Evolutionary conservation across 1,140 invertebrate genomes (phyloP).

Genomic region (Mylabris phalerata): DNA sequence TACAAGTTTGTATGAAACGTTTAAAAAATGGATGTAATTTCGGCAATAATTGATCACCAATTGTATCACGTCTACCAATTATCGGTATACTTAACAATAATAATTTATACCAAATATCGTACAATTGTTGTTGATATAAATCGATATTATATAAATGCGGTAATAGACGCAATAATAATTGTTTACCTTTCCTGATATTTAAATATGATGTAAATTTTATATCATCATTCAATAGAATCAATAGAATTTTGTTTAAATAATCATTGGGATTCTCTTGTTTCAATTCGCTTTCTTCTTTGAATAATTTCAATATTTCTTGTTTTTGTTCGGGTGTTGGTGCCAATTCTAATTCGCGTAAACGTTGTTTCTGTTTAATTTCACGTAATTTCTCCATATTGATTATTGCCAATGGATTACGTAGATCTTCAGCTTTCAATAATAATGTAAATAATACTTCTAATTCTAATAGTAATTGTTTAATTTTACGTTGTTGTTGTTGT

Average conservation of each 20-base stretch:
- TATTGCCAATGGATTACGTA: constrained; percentile 63
- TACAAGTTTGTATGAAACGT: constrained; percentile 33
- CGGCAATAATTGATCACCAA: constrained; percentile 38
- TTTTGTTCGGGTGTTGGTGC: constrained; percentile 50
- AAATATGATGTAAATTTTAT: constrained; percentile 56
- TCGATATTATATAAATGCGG: constrained; percentile 38
- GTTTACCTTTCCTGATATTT: constrained; percentile 67
- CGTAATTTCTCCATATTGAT: constrained; percentile 52
- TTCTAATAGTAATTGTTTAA: constrained; percentile 70
- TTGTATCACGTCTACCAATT: constrained; percentile 36
- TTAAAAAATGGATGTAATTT: constrained; percentile 39
- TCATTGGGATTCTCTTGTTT: constrained; percentile 44
- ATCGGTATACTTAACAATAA: constrained; percentile 35
- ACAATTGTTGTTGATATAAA: constrained; percentile 27
- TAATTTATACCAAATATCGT: constrained; percentile 36
- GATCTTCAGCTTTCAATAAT: constrained; percentile 64
- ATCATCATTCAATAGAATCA: constrained; percentile 57
- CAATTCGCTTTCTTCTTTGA: constrained; percentile 39
- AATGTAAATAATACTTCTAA: constrained; percentile 70
- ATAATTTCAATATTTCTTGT: constrained; percentile 43
- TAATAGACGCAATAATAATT: constrained; percentile 54
- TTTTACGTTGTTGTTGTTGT: constrained; percentile 46
- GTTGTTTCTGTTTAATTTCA: constrained; percentile 40
- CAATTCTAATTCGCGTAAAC: constrained; percentile 42
- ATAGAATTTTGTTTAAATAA: constrained; percentile 53